Evolutionary conservation across 2,888 invertebrate species (phyloP), one percentile per base, ranked within the genome.

Genomic region (Ophion ellenae): DNA sequence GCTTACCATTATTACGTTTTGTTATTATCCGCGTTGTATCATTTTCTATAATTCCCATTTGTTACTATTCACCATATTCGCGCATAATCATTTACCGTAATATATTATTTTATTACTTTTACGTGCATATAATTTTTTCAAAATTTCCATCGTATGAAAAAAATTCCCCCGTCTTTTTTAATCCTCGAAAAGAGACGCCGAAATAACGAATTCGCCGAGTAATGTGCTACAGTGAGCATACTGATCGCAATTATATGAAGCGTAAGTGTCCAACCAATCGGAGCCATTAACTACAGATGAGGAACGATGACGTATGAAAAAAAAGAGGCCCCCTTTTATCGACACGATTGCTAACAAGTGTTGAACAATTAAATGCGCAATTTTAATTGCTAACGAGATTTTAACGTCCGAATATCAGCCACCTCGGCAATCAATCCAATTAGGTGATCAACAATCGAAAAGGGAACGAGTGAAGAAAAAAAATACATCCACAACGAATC

Each of bases 331-430:
- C 53, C 53, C 53, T 53, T 53, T 17, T 53, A 24, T 53, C 53
- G 53, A 53, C 53, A 53, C 53, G 53, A 53, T 17, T 14, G 53
- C 14, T 63, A 28, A 63, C 24, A 63, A 28, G 28, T 63, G 28
- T 24, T 24, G 20, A 63, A 24, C 28, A 28, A 24, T 63, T 20
- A 63, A 63, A 63, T 63, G 20, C 63, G 63, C 24, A 24, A 63
- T 63, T 63, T 28, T 24, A 63, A 63, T 63, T 63, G 20, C 20
- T 24, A 63, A 63, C 63, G 28, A 20, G 20, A 24, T 28, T 63
- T 24, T 28, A 63, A 63, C 63, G 63, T 63, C 53, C 53, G 53
- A 53, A 53, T 53, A 53, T 53, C 53, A 53, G 53, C 53, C 53
- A 53, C 53, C 53, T 53, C 53, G 53, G 53, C 53, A 53, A 53